Base-by-base conservation (phyloP, 2,113 vertebrate species). In the Todiramphus chloris region DNA sequence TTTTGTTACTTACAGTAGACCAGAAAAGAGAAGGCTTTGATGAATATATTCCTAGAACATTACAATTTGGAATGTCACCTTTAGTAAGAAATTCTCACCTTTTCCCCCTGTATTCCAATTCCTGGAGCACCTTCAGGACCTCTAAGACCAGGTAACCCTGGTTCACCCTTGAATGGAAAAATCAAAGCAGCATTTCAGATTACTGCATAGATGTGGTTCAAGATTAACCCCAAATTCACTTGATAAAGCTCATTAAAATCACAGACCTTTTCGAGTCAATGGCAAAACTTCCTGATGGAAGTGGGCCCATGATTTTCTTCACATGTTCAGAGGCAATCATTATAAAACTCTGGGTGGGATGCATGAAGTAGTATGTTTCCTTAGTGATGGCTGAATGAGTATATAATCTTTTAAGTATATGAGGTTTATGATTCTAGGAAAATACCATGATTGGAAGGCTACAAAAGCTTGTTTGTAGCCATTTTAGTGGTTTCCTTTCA, bases 71-170 rank as follows among this genome's bases (percentile, higher is more conserved):
- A 79, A 19, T 46, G 50, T 50, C 21, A 53, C 16, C 72, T 88
- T 72, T 64, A 73, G 10, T 83, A 81, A 95, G 41, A 72, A 70
- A 64, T 84, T 59, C 97, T 96, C 67, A 99, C 99, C 98, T 99
- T 99, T 96, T 98, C 98, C 27, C 99, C 99, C 94, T 98, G 99
- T 96, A 96, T 98, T 90, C 98, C 99, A 97, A 98, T 95, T 39
- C 99, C 99, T 91, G 97, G 95, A 44, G 97, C 68, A 92, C 99
- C 99, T 84, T 99, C 99, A 81, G 97, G 89, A 67, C 99, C 99
- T 96, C 98, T 98, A 68, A 98, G 96, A 84, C 99, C 99, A 82
- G 98, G 59, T 74, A 98, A 89, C 51, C 99, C 99, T 90, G 98
- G 96, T 90, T 99, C 99, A 81, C 99, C 99, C 99, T 99, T 46